Evolutionary conservation across 1,140 invertebrate genomes (phyloP), one percentile per base, ranked within the genome.

Genomic region (Bombus cullumanus): DNA sequence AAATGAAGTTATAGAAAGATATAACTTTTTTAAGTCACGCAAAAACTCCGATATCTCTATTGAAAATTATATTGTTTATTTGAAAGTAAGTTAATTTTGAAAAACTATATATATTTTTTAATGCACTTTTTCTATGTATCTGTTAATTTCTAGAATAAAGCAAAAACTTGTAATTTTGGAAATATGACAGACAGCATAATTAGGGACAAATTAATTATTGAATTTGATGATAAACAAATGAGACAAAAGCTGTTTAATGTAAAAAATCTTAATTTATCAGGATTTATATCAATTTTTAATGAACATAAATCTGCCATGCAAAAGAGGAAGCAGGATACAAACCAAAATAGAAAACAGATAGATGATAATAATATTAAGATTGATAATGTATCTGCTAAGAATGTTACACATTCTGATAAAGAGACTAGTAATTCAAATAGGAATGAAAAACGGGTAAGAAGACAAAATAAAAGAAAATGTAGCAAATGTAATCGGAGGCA

Each of bases 151-250:
- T 37, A 92, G 91, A 74, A 86, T 22, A 90, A 88, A 73, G 85
- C 92, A 53, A 81, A 79, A 85, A 43, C 25, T 43, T 92, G 92
- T 71, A 91, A 92, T 39, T 92, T 92, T 79, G 86, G 83, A 8
- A 53, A 78, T 15, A 59, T 89, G 47, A 71, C 64, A 34, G 74
- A 91, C 1, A 91, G 86, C 81, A 37, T 92, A 18, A 62, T 92
- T 77, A 66, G 91, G 57, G 92, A 92, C 41, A 88, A 84, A 73
- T 62, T 92, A 15, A 73, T 92, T 83, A 15, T 83, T 34, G 66
- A 89, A 31, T 64, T 83, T 10, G 74, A 89, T 13, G 88, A 92
- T 34, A 83, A 88, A 57, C 25, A 68, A 59, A 43, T 92, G 5
- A 78, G 77, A 13, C 59, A 87, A 64, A 81, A 86, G 25, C 8